A percentile compares a stretch with the other conserved stretches of the same genome.
phyloP scores from a whole-genome alignment of 2,888 invertebrate genomes.

The Synergus laeviventris region DNA sequence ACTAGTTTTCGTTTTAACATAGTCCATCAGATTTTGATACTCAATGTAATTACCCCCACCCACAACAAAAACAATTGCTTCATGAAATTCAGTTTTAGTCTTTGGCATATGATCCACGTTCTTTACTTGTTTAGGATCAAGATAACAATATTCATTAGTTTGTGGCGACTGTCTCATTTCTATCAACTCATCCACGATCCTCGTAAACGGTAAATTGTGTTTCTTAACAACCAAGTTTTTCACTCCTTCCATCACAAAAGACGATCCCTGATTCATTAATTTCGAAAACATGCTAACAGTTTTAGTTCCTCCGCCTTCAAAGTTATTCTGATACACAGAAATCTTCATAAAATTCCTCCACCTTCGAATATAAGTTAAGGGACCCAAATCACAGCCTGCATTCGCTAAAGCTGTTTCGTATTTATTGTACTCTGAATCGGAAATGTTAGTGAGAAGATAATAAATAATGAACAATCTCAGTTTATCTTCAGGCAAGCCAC shows the following conservation, averaged over 20 bases:
- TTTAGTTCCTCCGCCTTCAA: constrained; percentile 95
- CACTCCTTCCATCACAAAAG: constrained; percentile 99
- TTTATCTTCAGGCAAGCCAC: constrained; percentile 94
- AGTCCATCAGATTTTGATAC: constrained; percentile 98
- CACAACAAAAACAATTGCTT: constrained; percentile 93
- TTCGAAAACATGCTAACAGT: constrained; percentile 99
- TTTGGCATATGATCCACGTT: constrained; percentile 81
- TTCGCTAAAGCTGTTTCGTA: constrained; percentile 87
- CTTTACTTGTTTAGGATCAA: constrained; percentile 96
- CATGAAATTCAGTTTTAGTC: constrained; percentile 84
- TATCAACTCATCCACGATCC: constrained; percentile 93
- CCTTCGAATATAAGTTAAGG: constrained; percentile 92
- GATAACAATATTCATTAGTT: constrained; percentile 92
- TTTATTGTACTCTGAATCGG: constrained; percentile 90
- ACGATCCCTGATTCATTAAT: constrained; percentile 96
- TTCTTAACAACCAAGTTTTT: constrained; percentile 99
- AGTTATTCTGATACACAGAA: constrained; percentile 85
- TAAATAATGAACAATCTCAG: constrained; percentile 94
- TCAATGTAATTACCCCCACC: constrained; percentile 99
- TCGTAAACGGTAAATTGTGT: constrained; percentile 97
- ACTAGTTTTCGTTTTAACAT: constrained; percentile 90
- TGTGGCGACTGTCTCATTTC: constrained; percentile 87
- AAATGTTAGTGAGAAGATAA: constrained; percentile 90
- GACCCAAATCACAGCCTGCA: constrained; percentile 90
- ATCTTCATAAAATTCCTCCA: constrained; percentile 92